Conservation (phyloP, 1,140 invertebrate species). For the Drosophila prosaltans region DNA sequence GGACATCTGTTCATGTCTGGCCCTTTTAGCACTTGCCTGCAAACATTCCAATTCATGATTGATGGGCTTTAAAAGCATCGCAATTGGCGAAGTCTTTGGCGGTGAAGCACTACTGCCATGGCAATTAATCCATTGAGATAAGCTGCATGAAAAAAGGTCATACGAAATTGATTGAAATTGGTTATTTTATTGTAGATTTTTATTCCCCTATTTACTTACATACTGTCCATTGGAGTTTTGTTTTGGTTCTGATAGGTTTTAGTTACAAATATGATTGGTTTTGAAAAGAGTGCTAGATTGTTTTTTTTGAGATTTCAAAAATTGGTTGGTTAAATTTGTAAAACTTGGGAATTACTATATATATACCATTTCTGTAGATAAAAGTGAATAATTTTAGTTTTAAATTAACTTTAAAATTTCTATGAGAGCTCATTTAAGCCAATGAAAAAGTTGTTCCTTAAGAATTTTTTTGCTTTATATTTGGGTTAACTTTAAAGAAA, state of each 20-base stretch:
- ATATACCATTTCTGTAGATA: too few relatives aligned
- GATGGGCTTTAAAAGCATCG: constrained; percentile 10
- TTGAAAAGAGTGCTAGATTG: not conserved
- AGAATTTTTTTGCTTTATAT: too few relatives aligned
- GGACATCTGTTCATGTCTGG: constrained; percentile 6
- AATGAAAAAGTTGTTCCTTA: too few relatives aligned
- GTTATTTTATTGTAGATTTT: not conserved
- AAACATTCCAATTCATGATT: constrained; percentile 3
- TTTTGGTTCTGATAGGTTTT: not conserved
- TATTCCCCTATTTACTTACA: not conserved
- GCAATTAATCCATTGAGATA: constrained; percentile 18
- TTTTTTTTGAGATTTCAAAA: too few relatives aligned
- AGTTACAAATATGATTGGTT: not conserved
- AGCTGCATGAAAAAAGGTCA: not conserved
- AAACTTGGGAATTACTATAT: too few relatives aligned
- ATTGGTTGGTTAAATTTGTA: too few relatives aligned
- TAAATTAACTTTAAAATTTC: too few relatives aligned
- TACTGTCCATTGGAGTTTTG: not conserved
- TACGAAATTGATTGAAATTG: not conserved
- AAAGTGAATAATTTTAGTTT: too few relatives aligned
- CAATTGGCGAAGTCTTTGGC: not conserved
- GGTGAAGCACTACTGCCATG: constrained; percentile 7
- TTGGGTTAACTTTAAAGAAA: too few relatives aligned
- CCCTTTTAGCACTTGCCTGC: constrained; percentile 1
- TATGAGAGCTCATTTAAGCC: too few relatives aligned